Base-by-base conservation (phyloP, 2,113 vertebrate species). In the Cyanoliseus patagonus region DNA sequence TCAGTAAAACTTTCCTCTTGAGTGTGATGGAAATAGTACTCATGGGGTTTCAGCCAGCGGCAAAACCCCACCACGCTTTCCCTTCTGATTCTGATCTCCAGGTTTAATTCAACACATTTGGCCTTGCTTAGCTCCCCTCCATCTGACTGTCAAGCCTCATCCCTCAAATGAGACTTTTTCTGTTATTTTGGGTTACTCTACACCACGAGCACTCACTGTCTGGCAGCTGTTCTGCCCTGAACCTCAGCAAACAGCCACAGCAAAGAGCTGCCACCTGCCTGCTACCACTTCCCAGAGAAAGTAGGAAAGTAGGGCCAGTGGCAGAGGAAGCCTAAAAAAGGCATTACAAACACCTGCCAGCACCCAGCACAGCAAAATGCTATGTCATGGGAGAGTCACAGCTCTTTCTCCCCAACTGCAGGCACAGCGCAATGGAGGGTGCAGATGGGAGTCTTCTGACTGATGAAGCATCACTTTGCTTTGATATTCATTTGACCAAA, bases 401-500 rank as follows among this genome's bases (percentile, higher is more conserved):
- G 73, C 39, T 39, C 57, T 75, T 88, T 89, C 69, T 33, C 80
- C 37, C 30, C 46, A 49, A 51, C 52, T 31, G 25, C 18, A 8
- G 47, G 83, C 73, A 85, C 1, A 5, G 59, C 10, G 41, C 72
- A 23, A n/a, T 3, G 17, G 70, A 83, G 46, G 55, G 19, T 75
- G 75, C 28, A 64, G 33, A 61, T 37, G 19, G 13, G 64, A 82
- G 44, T 51, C 53, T 82, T 83, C 27, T 33, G 31, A 35, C 13
- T 79, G n/a, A 53, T 35, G 24, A 84, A 76, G 46, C 37, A 84
- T 37, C 55, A 67, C 55, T 70, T 78, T 1, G 0, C 33, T 96
- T 93, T 95, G 72, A 64, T 96, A 91, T 95, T 84, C 41, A 28
- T 53, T 84, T 95, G 74, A 97, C 94, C 72, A 92, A 81, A 94